Percentiles rank a stretch among this genome's conserved stretches.
phyloP scores from a whole-genome alignment of 2,888 invertebrate genomes.

The Trachelus tabidus region DNA sequence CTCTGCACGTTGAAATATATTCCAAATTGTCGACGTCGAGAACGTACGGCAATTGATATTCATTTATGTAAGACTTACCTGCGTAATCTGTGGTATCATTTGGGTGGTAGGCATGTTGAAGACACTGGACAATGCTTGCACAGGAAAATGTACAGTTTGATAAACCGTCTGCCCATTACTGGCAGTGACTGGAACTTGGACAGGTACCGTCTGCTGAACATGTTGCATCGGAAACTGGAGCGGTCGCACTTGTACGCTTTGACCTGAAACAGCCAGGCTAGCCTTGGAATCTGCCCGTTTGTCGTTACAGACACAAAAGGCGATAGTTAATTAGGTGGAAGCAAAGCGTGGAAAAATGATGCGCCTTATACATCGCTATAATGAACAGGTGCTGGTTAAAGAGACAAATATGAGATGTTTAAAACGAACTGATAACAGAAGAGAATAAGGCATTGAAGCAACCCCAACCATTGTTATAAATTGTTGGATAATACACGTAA shows the following conservation, averaged over 20 bases:
- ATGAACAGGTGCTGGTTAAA: conserved; percentile 4
- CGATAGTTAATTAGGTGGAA: conserved; percentile 34
- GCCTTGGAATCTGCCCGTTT: conserved; percentile 48
- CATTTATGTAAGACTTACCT: conserved; percentile 65
- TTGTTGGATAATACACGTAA: background rate
- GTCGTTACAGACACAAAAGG: conserved; percentile 18
- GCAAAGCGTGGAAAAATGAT: conserved; percentile 18
- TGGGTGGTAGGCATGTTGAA: conserved; percentile 77
- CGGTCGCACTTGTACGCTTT: conserved; percentile 78
- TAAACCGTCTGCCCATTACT: conserved; percentile 92
- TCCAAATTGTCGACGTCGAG: background rate
- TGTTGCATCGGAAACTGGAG: conserved; percentile 77
- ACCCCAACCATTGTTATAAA: background rate
- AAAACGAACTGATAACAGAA: background rate
- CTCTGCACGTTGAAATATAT: background rate
- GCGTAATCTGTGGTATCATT: conserved; percentile 86
- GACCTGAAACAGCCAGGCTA: conserved; percentile 67
- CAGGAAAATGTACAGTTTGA: conserved; percentile 94
- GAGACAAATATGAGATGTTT: background rate
- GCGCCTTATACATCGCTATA: background rate
- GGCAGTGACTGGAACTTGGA: conserved; percentile 89
- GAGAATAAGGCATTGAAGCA: background rate
- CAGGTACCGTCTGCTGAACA: conserved; percentile 81
- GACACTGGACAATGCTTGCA: conserved; percentile 78
- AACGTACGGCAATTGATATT: background rate